Evolutionary conservation across 2,113 vertebrate genomes (phyloP).

Genomic region (Cichladusa arquata): DNA sequence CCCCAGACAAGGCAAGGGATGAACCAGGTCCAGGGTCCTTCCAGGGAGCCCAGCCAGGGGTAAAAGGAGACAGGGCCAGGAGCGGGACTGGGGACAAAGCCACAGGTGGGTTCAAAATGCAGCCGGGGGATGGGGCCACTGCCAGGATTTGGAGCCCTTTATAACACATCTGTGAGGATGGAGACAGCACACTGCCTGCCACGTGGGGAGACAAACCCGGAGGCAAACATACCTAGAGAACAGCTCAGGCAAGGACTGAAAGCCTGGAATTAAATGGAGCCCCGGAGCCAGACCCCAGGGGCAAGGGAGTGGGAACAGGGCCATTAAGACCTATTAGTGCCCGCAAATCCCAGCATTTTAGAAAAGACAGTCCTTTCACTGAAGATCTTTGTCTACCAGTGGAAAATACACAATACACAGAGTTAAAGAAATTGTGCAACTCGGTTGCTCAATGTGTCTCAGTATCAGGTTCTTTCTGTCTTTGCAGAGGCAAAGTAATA

Average conservation of each 20-base stretch:
- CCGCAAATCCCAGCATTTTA: background rate
- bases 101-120: background rate
- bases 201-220: background rate
- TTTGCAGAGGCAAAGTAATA: background rate
- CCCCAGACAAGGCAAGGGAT: background rate
- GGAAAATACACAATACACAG: background rate
- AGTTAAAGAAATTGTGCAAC: background rate
- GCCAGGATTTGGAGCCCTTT: background rate
- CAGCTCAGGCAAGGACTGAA: background rate
- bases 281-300: background rate
- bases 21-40: background rate
- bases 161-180: rapidly evolving
- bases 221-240: background rate
- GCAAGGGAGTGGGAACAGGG: background rate
- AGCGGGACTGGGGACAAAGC: background rate
- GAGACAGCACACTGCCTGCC: background rate
- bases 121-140: background rate
- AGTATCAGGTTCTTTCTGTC: background rate
- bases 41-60: background rate
- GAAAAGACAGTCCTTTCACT: background rate
- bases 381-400: background rate
- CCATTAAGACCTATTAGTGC: background rate
- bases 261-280: background rate
- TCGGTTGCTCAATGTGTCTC: background rate
- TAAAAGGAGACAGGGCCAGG: background rate